Percentiles rank a stretch among this genome's conserved stretches.
Evolutionary conservation across 2,113 vertebrate species (phyloP).

Genomic region (Pteronura brasiliensis): DNA sequence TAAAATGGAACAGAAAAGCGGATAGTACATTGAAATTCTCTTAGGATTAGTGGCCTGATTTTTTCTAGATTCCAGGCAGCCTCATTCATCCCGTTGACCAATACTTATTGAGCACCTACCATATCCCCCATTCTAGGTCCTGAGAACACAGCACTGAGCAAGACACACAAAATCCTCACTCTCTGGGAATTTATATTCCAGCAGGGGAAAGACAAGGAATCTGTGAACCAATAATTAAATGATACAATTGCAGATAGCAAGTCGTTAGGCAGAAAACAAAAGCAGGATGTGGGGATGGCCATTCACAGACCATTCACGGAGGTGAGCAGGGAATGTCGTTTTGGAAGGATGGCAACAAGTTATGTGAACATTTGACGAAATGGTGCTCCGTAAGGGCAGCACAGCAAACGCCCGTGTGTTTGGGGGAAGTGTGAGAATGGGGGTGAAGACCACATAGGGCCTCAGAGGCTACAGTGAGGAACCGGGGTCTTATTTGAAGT

Average conservation of each 20-base stretch:
- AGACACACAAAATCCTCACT: not conserved
- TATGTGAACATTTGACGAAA: not conserved
- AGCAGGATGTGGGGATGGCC: not conserved
- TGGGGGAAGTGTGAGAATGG: not conserved
- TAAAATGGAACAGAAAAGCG: slow-evolving; percentile 12
- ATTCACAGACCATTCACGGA: not conserved
- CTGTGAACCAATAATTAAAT: slow-evolving; percentile 20
- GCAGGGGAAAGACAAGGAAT: not conserved
- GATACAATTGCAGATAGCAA: not conserved
- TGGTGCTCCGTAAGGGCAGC: not conserved
- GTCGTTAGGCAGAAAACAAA: not conserved
- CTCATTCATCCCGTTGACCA: not conserved
- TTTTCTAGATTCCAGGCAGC: not conserved
- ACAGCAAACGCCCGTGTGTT: not conserved
- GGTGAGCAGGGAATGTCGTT: not conserved
- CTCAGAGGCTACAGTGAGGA: not conserved
- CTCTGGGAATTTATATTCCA: not conserved
- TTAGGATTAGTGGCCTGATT: not conserved
- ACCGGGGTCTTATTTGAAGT: not conserved
- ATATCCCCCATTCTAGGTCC: not conserved
- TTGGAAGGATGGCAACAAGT: not conserved
- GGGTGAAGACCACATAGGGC: not conserved
- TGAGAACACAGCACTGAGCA: not conserved
- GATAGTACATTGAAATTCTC: not conserved
- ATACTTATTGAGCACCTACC: slow-evolving; percentile 14